Evolutionary conservation across 2,113 vertebrate species (phyloP), one percentile per base, ranked within the genome.

Genomic region (Turdus rufiventris): DNA sequence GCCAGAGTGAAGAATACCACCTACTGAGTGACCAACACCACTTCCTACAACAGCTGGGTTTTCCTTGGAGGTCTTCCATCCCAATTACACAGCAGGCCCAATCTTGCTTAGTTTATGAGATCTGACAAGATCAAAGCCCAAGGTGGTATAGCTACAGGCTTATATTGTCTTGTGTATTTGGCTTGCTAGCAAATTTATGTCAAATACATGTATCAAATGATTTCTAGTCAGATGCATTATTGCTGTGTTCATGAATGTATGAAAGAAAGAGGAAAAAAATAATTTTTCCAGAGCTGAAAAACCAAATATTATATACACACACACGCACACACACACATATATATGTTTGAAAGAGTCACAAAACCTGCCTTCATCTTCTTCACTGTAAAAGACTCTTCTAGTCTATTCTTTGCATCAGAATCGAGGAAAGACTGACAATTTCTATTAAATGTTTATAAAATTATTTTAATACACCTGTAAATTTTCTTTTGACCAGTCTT

Each of bases 1-100:
- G 81, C 67, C 88, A 93, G 89, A 94, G 77, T 14, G 87, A 95
- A 73, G 70, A 94, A 96, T 79, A 81, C 95, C 94, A 95, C 95
- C 94, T 94, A 96, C 91, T 33, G 87, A 91, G 93, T 95, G 91
- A 95, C 96, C 95, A 96, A 82, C 89, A 89, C 67, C 78, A 93
- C 89, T 97, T 96, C 95, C 96, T 95, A 87, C 75, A 95, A 94
- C 94, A 97, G 87, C 96, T 95, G 95, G 87, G 91, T 95, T 96
- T 97, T 97, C 95, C 96, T 97, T 96, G 95, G 95, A 97, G 96
- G 89, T 95, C 94, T 96, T 97, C 96, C 94, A 96, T 96, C 93
- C 93, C 94, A 96, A 94, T 97, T 97, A 96, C 89, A 73, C 94
- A 95, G 95, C 96, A 95, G 74, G 94, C 89, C 95, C 94, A 95